Base-by-base conservation (phyloP, 2,888 invertebrate genomes). In the Sinopyrophorus schimmeli region DNA sequence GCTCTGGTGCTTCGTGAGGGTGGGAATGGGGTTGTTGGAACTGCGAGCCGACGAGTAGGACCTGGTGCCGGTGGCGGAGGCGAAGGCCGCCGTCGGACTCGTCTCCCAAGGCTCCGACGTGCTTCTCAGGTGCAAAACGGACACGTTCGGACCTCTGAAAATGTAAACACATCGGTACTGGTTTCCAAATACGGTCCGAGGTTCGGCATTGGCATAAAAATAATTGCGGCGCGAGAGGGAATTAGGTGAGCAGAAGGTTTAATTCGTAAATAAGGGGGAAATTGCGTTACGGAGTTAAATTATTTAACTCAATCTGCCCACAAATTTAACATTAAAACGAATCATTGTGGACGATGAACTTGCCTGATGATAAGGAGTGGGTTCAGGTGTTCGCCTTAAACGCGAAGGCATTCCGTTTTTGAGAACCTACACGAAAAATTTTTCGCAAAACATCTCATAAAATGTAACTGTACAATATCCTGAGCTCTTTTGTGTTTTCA, bases 101-200 rank as follows among this genome's bases (percentile, higher is more conserved):
- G 68, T 66, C 53, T 79, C 79, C 79, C 80, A 80, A 21, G 78
- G 77, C 51, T 80, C 80, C 11, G 79, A 76, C 1, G 77, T 73
- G 55, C 74, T 74, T 7, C 80, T 73, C 15, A 80, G 69, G 57
- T 80, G 80, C 18, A 80, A 69, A 47, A 80, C 73, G 37, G 80
- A 80, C 43, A 80, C 75, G 64, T 80, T 80, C 41, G 77, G 74
- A 9, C 76, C 76, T 64, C 80, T 80, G 24, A 39, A 52, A 52
- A n/a, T 11, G 27, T 18, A 5, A 32, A 14, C 17, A 15, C 24
- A 24, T 5, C 12, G 30, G 20, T 16, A 34, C 47, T 47, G 37
- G 50, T 51, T 51, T 39, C 54, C 54, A 32, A 52, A 54, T 52
- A 41, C 23, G 46, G 42, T 18, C 16, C 28, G 42, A n/a, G n/a